Conservation (phyloP, 2,888 invertebrate species). For the Phyllotreta cruciferae region DNA sequence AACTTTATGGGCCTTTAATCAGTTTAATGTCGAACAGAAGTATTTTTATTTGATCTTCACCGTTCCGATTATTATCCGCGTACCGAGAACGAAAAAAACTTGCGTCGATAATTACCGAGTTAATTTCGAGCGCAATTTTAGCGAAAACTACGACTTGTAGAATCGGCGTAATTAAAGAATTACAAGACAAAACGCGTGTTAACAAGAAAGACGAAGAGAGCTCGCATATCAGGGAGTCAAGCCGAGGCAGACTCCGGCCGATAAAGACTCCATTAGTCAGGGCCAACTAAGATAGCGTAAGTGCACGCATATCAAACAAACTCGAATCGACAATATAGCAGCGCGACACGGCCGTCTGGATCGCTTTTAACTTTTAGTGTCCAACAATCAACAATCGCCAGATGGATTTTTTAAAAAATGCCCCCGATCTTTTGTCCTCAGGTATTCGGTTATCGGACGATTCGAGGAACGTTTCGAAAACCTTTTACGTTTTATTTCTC, state of each 20-base stretch:
- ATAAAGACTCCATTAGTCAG: conserved; percentile 59
- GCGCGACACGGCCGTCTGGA: conserved; percentile 50
- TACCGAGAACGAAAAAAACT: not conserved
- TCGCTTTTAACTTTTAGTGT: conserved; percentile 49
- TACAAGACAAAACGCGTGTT: conserved; percentile 43
- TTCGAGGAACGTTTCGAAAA: conserved; percentile 36
- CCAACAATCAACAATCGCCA: conserved; percentile 47
- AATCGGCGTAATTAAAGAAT: conserved; percentile 45
- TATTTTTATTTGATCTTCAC: conserved; percentile 36
- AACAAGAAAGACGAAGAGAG: conserved; percentile 45
- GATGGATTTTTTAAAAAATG: conserved; percentile 40
- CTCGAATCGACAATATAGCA: conserved; percentile 49
- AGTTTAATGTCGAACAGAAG: conserved; percentile 37
- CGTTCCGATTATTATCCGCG: conserved; percentile 6
- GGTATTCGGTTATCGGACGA: conserved; percentile 36
- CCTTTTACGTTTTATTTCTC: conserved; percentile 32
- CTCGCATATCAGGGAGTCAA: conserved; percentile 51
- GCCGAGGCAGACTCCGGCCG: conserved; percentile 47
- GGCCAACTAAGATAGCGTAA: conserved; percentile 56
- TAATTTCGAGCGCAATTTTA: conserved; percentile 15
- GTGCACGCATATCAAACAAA: conserved; percentile 55
- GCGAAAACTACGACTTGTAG: conserved; percentile 39
- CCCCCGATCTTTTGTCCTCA: conserved; percentile 43
- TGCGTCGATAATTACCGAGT: conserved; percentile 17
- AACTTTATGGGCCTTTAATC: conserved; percentile 42